Evolutionary conservation across 2,797 vertebrate genomes (phyloP).

Genomic region (Cichlasoma orientale): DNA sequence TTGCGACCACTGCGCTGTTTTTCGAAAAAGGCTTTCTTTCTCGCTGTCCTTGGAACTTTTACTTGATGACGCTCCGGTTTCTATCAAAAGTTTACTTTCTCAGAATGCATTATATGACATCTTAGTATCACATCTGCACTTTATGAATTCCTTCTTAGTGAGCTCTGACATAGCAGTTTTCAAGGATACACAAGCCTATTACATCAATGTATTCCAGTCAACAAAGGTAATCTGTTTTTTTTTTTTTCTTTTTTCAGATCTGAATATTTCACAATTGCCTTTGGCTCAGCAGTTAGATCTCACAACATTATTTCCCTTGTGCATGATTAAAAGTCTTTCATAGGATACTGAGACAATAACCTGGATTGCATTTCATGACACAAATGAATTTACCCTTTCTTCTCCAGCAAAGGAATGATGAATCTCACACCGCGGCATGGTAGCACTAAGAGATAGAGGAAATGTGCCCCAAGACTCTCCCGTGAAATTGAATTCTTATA

Average conservation of each 20-base stretch:
- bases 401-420: conserved; percentile 71
- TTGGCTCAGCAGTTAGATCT: conserved; percentile 48
- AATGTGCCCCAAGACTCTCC: conserved; percentile 64
- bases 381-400: conserved; percentile 55
- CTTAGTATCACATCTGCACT: conserved; percentile 22
- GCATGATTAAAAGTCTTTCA: conserved; percentile 60
- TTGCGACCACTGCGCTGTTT: conserved; percentile 37
- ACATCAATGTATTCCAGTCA: conserved; percentile 56
- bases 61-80: conserved; percentile 32
- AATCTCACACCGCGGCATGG: conserved; percentile 80
- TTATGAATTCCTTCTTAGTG: conserved; percentile 18
- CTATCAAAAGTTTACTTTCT: conserved; percentile 31
- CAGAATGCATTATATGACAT: conserved; percentile 36
- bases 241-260: conserved; percentile 13
- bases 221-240: conserved; percentile 46
- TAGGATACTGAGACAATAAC: conserved; percentile 57
- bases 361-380: conserved; percentile 52
- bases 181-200: conserved; percentile 28
- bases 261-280: conserved; percentile 57
- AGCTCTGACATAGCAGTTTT: conserved; percentile 30
- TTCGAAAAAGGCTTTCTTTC: neutral
- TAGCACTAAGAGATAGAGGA: conserved; percentile 78
- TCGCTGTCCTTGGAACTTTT: conserved; percentile 35
- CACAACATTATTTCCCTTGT: conserved; percentile 60
- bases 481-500: conserved; percentile 86